A percentile compares a stretch with the other conserved stretches of the same genome.
Evolutionary conservation across 2,113 vertebrate species (phyloP).

Genomic region (Mirza zaza): DNA sequence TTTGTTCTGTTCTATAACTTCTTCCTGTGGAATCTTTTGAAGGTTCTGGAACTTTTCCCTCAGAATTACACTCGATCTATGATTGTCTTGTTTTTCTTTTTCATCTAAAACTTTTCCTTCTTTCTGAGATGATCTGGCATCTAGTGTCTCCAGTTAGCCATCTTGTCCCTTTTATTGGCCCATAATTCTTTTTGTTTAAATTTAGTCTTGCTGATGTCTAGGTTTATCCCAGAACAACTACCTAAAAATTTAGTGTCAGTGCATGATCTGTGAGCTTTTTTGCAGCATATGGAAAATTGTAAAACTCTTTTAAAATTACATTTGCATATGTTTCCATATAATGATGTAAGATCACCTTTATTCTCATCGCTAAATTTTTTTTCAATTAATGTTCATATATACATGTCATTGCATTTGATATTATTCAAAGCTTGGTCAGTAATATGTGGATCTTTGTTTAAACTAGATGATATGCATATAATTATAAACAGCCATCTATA

Average conservation of each 20-base stretch:
- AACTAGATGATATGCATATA: not conserved
- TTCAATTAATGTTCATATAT: not conserved
- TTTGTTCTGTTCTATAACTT: too few species aligned
- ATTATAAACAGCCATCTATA: not conserved
- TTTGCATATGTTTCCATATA: not conserved
- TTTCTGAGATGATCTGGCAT: too few species aligned
- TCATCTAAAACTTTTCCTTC: too few species aligned
- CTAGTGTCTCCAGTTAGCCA: too few species aligned
- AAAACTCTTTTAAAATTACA: not conserved
- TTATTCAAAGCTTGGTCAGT: not conserved
- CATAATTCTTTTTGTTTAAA: not conserved
- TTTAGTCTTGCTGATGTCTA: not conserved
- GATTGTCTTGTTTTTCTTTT: too few species aligned
- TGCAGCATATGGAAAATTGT: not conserved
- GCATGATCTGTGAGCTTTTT: not conserved
- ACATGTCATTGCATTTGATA: not conserved
- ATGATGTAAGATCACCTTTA: not conserved
- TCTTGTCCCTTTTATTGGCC: too few species aligned
- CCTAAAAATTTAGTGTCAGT: not conserved
- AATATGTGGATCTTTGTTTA: not conserved
- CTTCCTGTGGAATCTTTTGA: too few species aligned
- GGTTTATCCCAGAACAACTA: not conserved
- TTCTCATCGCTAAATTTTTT: not conserved
- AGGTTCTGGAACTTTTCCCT: too few species aligned
- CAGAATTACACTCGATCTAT: too few species aligned